Percentiles rank a stretch among this genome's conserved stretches.
These are phyloP conservation scores for Glossophaga mutica DNA, from an alignment of 2,797 vertebrate species.

Conservation along the genomic window DNA sequence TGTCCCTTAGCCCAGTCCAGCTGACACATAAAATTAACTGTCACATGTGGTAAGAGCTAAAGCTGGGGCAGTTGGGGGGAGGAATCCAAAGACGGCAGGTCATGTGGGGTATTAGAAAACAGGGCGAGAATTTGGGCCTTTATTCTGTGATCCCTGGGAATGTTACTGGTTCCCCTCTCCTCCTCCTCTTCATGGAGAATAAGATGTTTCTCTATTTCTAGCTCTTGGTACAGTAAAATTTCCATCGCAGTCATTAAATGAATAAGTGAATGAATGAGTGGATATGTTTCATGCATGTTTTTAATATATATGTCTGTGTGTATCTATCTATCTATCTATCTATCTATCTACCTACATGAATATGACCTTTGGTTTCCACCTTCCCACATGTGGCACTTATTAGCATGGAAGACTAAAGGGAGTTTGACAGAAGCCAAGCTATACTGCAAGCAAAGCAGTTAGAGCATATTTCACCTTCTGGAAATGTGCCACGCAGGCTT, in stretches of 20 bases:
- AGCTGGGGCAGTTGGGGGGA: background rate
- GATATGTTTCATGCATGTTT: background rate
- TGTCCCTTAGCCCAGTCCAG: background rate
- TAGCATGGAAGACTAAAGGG: constrained; percentile 25
- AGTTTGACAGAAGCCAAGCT: constrained; percentile 36
- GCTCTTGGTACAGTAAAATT: background rate
- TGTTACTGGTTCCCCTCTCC: background rate
- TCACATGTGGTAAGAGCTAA: background rate
- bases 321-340: too few species aligned
- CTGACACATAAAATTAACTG: background rate
- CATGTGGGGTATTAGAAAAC: background rate
- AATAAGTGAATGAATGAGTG: background rate
- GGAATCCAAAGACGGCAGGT: background rate
- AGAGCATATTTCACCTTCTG: constrained; percentile 1
- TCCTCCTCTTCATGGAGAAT: background rate
- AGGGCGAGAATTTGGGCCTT: background rate
- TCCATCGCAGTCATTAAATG: background rate
- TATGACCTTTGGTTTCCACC: background rate
- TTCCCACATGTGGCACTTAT: background rate
- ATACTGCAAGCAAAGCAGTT: constrained; percentile 46
- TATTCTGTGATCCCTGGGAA: background rate
- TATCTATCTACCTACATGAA: too few species aligned
- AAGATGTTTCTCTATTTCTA: background rate
- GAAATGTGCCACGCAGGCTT: constrained; percentile 4
- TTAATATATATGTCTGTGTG: background rate